Evolutionary conservation across 2,797 vertebrate genomes (phyloP).

Genomic region (Liparis tanakae): DNA sequence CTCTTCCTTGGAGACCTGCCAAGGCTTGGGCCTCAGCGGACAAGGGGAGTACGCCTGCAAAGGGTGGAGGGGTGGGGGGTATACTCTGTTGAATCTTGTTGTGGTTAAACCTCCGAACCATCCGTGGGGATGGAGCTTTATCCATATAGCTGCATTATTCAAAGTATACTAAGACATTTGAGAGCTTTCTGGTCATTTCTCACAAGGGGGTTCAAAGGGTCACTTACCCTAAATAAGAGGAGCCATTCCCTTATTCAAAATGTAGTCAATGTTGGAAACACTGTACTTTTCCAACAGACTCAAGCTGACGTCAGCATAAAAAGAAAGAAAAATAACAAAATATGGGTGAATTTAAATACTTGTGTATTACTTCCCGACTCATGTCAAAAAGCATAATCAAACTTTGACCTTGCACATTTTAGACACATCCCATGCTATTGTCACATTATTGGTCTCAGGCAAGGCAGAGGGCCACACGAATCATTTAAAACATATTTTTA

Average conservation of each 20-base stretch:
- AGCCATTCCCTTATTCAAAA: neutral
- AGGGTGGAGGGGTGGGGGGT: too few species aligned
- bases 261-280: neutral
- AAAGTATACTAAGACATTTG: too few species aligned
- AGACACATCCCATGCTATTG: neutral
- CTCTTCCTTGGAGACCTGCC: too few species aligned
- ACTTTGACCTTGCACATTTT: neutral
- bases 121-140: too few species aligned
- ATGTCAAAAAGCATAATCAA: neutral
- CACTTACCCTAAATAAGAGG: neutral
- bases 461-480: neutral
- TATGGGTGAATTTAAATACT: neutral
- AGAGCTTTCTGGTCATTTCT: too few species aligned
- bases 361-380: neutral
- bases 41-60: too few species aligned
- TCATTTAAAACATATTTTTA: neutral
- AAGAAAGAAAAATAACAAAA: neutral
- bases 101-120: too few species aligned
- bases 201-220: neutral
- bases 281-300: neutral
- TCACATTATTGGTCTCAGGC: neutral
- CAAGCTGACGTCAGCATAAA: neutral
- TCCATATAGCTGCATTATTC: too few species aligned
- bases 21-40: too few species aligned
- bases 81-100: too few species aligned